phyloP scores from a whole-genome alignment of 2,888 invertebrate genomes.

The Acronicta alni region DNA sequence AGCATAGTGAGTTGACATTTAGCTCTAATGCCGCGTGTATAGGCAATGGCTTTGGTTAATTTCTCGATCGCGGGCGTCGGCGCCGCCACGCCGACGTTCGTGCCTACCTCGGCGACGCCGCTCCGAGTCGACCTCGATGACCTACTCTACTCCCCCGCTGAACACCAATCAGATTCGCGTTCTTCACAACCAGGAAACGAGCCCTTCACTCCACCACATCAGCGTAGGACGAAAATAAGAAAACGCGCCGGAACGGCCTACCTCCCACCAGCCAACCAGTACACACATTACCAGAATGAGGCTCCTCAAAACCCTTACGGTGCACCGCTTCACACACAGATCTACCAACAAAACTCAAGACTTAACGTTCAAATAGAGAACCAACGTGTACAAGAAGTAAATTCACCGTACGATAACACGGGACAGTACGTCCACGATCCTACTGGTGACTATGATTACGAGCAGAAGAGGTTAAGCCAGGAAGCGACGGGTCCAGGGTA shows the following conservation, averaged over 20 bases:
- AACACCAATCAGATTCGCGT: constrained; percentile 66
- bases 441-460: constrained; percentile 84
- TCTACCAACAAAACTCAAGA: constrained; percentile 81
- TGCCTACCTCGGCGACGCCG: constrained; percentile 73
- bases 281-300: constrained; percentile 78
- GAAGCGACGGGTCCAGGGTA: constrained; percentile 69
- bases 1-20: constrained; percentile 77
- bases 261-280: constrained; percentile 83
- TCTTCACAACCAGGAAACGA: constrained; percentile 65
- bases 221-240: constrained; percentile 78
- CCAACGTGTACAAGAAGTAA: constrained; percentile 80
- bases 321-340: constrained; percentile 76
- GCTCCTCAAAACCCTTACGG: constrained; percentile 80
- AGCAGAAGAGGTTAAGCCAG: constrained; percentile 76
- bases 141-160: constrained; percentile 83
- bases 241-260: constrained; percentile 85
- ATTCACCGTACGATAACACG: constrained; percentile 77
- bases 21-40: constrained; percentile 77
- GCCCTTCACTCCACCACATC: constrained; percentile 77
- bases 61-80: constrained; percentile 78
- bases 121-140: constrained; percentile 78
- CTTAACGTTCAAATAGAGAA: constrained; percentile 80
- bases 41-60: constrained; percentile 85
- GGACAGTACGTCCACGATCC: constrained; percentile 85
- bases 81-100: constrained; percentile 75